These are phyloP conservation scores for Etheostoma spectabile DNA, from an alignment of 2,113 vertebrate species.

Conservation along the genomic window DNA sequence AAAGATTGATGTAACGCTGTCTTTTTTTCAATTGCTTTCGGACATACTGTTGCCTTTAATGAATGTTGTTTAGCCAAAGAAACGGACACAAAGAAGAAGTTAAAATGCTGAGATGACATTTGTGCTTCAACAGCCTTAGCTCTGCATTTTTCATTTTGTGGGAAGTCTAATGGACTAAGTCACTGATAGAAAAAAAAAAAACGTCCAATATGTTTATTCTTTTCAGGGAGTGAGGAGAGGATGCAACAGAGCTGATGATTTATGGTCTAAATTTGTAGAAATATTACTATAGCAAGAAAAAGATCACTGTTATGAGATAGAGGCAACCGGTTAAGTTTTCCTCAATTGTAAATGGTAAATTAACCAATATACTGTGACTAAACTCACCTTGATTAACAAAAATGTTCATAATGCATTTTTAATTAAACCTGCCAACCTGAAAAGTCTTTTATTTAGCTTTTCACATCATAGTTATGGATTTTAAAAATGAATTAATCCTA, in stretches of 20 bases:
- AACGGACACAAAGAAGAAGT: background rate
- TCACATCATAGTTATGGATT: too few species aligned
- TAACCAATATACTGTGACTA: background rate
- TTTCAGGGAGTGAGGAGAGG: background rate
- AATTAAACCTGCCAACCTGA: too few species aligned
- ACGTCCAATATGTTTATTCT: too few species aligned
- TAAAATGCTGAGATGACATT: background rate
- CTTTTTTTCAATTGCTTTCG: background rate
- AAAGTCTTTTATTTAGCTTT: too few species aligned
- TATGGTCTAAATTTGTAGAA: background rate
- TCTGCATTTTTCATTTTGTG: too few species aligned
- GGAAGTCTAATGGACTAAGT: too few species aligned
- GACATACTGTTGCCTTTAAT: slow-evolving; percentile 8
- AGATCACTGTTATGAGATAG: background rate
- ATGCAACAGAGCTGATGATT: background rate
- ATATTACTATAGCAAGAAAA: background rate
- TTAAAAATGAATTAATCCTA: background rate
- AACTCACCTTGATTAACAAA: too few species aligned
- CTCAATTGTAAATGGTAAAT: background rate
- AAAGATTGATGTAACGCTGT: background rate
- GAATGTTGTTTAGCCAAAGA: background rate
- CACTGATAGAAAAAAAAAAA: too few species aligned
- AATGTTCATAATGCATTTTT: too few species aligned
- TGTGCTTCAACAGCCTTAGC: too few species aligned
- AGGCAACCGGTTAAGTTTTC: background rate